Base-by-base conservation (phyloP, 2,888 invertebrate species). In the Chrysomela aeneicollis region DNA sequence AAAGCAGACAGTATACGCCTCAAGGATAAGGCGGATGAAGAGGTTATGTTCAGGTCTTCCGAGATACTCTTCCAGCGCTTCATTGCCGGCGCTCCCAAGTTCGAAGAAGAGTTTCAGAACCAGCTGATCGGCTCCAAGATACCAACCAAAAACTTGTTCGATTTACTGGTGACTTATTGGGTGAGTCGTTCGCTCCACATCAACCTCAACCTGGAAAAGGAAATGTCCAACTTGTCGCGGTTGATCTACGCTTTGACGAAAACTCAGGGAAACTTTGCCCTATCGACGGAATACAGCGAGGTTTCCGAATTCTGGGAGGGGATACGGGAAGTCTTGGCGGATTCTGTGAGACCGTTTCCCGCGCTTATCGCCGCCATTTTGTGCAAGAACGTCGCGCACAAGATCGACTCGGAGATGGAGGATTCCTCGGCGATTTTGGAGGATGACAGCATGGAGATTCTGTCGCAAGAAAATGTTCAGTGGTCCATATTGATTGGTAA, bases 281-380 rank as follows among this genome's bases (percentile, higher is more conserved):
- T 87, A 4, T 82, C 85, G 22, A 87, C 87, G 19, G 88, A 88
- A 60, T 90, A 91, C 71, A 91, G 90, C 76, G 87, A 88, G 68
- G 85, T 89, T 19, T 94, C 92, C 0, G 84, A 86, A 0, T 95
- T 94, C 92, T 97, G 96, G 96, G 89, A 89, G 74, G 85, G 86
- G 61, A 87, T 95, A 50, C 86, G 95, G 26, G 89, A 89, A 70
- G 84, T 89, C 64, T 84, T 96, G 65, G 86, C 89, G 1, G 89
- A 92, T 65, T 91, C 92, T 73, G 84, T 87, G 0, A 90, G 91
- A 77, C 91, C 93, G 8, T 87, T 93, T 71, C 88, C 90, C 66
- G 92, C 94, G 1, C 86, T 94, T 79, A 89, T 93, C 59, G 92
- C 93, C 12, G 93, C 95, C 0, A 88, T 95, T 80, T 88, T 93